Evolutionary conservation across 2,888 invertebrate species (phyloP).

Genomic region (Cataglyphis rosenhaueri): DNA sequence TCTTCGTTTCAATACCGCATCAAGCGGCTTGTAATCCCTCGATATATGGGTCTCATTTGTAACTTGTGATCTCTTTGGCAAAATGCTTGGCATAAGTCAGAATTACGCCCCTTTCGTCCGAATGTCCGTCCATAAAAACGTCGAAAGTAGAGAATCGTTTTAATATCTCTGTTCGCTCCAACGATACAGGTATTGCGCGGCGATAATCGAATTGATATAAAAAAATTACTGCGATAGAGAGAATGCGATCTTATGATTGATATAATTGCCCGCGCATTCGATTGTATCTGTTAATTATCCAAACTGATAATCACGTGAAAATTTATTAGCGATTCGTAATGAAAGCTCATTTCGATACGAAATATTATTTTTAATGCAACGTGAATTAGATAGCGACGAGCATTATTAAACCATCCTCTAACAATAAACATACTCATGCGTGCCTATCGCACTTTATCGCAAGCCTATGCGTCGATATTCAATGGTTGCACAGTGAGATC

Average conservation of each 20-base stretch:
- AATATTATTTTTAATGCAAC: conserved; percentile 31
- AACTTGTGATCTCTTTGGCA: conserved; percentile 78
- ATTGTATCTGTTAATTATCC: conserved; percentile 22
- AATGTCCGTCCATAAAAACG: conserved; percentile 20
- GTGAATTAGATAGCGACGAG: conserved; percentile 35
- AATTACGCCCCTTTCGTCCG: conserved; percentile 67
- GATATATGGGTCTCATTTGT: conserved; percentile 82
- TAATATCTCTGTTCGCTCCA: not conserved
- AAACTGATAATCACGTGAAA: conserved; percentile 14
- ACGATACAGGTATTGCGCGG: not conserved
- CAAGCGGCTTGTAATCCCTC: conserved; percentile 76
- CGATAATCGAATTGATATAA: not conserved
- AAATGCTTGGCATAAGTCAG: conserved; percentile 77
- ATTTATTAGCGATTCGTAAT: conserved; percentile 73
- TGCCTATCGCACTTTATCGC: conserved; percentile 2
- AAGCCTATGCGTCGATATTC: not conserved
- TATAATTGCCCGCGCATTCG: not conserved
- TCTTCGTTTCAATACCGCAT: conserved; percentile 70
- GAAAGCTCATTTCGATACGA: conserved; percentile 47
- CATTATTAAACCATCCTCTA: conserved; percentile 21
- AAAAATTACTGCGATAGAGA: conserved; percentile 16
- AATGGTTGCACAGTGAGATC: conserved; percentile 7
- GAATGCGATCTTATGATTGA: conserved; percentile 12
- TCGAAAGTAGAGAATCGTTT: conserved; percentile 13
- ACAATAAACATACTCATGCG: conserved; percentile 5